These are phyloP conservation scores for Anastatus disparis DNA, from an alignment of 1,140 invertebrate species.

Conservation along the genomic window DNA sequence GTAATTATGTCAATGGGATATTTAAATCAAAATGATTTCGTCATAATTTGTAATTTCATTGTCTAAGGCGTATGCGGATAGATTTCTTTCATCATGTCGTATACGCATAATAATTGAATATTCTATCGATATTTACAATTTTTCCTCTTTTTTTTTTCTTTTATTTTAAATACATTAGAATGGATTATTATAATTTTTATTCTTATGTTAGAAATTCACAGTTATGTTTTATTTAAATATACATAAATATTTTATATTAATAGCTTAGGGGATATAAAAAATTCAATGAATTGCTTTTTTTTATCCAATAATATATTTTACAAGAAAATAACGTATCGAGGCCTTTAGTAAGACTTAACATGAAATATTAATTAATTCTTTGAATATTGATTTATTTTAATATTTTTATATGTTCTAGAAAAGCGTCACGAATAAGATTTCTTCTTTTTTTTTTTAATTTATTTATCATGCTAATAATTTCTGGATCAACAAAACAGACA, in stretches of 20 bases:
- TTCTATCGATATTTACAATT: not conserved
- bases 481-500: not conserved
- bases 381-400: slow-evolving; percentile 36
- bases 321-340: not conserved
- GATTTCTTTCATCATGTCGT: not conserved
- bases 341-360: slow-evolving; percentile 6
- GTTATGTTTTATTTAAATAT: not conserved
- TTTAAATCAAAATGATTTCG: not conserved
- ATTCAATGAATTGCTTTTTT: slow-evolving; percentile 1
- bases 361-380: slow-evolving; percentile 27
- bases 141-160: no score
- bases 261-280: slow-evolving; percentile 26
- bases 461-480: slow-evolving; percentile 12
- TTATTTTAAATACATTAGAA: not conserved
- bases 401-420: slow-evolving; percentile 10
- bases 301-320: not conserved
- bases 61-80: not conserved
- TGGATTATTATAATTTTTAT: slow-evolving; percentile 2
- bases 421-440: slow-evolving; percentile 9
- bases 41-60: slow-evolving; percentile 4
- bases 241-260: slow-evolving; percentile 19
- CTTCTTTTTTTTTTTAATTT: slow-evolving; percentile 9
- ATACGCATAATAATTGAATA: not conserved
- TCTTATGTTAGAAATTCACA: not conserved
- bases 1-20: not conserved